Conservation (phyloP, 92 coral and sea anemone species). For the Epizoanthus rinbou region DNA sequence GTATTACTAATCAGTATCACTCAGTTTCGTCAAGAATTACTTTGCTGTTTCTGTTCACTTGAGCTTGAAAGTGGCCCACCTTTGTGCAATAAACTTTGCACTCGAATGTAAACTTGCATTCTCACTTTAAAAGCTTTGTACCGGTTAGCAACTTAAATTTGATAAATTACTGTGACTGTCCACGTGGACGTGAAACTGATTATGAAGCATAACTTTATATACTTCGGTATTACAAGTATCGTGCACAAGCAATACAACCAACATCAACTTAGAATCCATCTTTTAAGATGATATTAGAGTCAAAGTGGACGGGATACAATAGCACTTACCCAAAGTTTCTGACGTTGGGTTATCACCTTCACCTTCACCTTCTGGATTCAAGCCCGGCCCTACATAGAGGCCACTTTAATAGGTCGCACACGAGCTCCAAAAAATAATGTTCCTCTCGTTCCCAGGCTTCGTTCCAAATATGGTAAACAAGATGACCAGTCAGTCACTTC, state of each 20-base stretch:
- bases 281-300: background rate
- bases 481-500: background rate
- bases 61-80: too few species aligned
- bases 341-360: background rate
- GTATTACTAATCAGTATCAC: too few species aligned
- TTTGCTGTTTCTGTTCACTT: too few species aligned
- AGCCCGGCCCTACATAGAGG: background rate
- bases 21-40: too few species aligned
- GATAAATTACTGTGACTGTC: too few species aligned
- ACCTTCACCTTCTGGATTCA: background rate
- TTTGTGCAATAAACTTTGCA: background rate
- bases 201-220: background rate
- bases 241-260: background rate
- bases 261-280: background rate
- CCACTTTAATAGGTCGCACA: background rate
- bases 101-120: background rate
- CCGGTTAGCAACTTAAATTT: background rate
- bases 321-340: too few species aligned
- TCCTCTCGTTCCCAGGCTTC: conserved; percentile 24
- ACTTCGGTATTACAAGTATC: background rate
- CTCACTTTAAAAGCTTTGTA: background rate
- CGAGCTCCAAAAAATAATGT: conserved; percentile 23
- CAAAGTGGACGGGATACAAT: background rate
- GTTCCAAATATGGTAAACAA: background rate
- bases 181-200: background rate